Evolutionary conservation across 2,113 vertebrate species (phyloP).

Genomic region (Sinocyclocheilus anophthalmus): DNA sequence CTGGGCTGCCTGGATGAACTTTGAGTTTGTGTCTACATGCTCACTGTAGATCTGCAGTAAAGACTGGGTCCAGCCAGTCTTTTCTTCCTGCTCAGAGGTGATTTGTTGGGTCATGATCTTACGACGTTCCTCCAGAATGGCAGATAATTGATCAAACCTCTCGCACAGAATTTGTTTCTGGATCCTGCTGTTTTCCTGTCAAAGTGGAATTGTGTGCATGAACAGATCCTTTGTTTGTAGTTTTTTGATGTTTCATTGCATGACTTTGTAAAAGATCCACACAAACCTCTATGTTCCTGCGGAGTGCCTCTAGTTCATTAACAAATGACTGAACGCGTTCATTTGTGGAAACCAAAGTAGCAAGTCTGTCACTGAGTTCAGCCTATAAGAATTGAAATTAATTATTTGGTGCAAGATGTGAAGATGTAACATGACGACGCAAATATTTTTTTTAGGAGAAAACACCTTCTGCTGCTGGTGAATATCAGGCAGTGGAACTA

Average conservation of each 20-base stretch:
- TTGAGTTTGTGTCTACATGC: conserved; percentile 69
- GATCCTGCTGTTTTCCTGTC: conserved; percentile 70
- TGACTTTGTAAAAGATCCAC: neutral
- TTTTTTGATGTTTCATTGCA: neutral
- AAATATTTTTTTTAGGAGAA: neutral
- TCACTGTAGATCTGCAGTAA: conserved; percentile 68
- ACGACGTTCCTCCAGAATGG: conserved; percentile 71
- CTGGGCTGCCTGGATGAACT: conserved; percentile 69
- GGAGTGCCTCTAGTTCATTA: conserved; percentile 69
- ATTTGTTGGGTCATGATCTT: conserved; percentile 76
- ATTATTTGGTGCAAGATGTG: neutral
- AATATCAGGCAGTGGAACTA: conserved; percentile 74
- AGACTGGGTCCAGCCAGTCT: conserved; percentile 60
- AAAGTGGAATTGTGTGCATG: neutral
- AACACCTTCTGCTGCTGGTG: conserved; percentile 76
- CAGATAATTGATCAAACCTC: conserved; percentile 68
- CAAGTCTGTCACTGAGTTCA: conserved; percentile 69
- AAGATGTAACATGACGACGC: neutral
- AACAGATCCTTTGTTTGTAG: neutral
- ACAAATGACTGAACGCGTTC: conserved; percentile 67
- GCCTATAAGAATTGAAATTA: conserved; percentile 59
- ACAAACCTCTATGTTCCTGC: conserved; percentile 73
- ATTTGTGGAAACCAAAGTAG: conserved; percentile 66
- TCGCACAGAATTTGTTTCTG: conserved; percentile 77
- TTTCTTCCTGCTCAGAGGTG: conserved; percentile 75